Evolutionary conservation across 1,140 invertebrate genomes (phyloP).

Genomic region (Pogonognathellus flavescens): DNA sequence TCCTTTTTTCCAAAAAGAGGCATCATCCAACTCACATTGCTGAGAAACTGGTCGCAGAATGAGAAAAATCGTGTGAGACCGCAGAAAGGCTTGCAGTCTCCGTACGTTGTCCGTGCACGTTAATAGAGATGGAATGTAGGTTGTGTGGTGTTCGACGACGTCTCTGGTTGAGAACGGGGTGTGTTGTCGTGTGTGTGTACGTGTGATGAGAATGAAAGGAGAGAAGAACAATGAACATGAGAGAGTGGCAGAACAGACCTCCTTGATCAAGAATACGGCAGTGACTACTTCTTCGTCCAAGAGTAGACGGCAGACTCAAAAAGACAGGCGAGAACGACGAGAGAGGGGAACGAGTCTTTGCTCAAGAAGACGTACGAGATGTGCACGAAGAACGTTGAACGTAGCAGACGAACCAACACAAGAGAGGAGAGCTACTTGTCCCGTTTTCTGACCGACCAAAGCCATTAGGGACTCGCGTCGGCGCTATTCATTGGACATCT

Average conservation of each 20-base stretch:
- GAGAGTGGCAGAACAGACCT: not conserved
- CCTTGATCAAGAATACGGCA: not conserved
- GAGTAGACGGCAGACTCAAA: not conserved
- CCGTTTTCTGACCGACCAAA: conserved; percentile 49
- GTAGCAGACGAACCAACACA: not conserved
- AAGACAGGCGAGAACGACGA: not conserved
- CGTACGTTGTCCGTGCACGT: too few relatives aligned
- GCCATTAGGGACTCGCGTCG: conserved; percentile 47
- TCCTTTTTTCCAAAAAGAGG: conserved; percentile 92
- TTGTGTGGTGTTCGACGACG: too few relatives aligned
- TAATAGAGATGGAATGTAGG: too few relatives aligned
- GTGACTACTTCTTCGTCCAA: not conserved
- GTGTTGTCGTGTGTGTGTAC: not conserved
- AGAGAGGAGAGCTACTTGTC: conserved; percentile 28
- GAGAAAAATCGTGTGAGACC: not conserved
- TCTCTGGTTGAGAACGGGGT: not conserved
- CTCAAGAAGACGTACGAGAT: too few relatives aligned
- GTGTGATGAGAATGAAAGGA: not conserved
- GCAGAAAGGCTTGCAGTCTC: too few relatives aligned
- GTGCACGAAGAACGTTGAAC: too few relatives aligned
- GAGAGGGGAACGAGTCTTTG: not conserved
- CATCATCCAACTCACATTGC: conserved; percentile 74
- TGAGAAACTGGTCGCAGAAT: conserved; percentile 13
- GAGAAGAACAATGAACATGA: not conserved
- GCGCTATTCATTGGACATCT: conserved; percentile 43